phyloP scores from a whole-genome alignment of 1,140 invertebrate genomes.

The Hyphantria cunea region DNA sequence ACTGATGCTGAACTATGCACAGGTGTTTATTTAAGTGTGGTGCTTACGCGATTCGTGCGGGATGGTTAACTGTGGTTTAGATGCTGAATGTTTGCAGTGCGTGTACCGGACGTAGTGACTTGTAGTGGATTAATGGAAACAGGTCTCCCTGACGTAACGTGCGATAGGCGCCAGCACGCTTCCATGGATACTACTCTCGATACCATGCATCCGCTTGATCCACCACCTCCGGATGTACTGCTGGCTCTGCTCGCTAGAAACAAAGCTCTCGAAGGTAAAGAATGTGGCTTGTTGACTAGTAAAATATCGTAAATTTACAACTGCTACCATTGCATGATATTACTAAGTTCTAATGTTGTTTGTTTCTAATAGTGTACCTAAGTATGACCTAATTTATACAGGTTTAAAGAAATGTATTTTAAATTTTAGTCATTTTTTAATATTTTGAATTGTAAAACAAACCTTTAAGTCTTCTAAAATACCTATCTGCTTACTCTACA shows the following conservation, averaged over 20 bases:
- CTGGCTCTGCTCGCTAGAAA: conserved; percentile 92
- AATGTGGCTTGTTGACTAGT: no score
- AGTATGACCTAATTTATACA: no score
- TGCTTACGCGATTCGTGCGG: conserved; percentile 28
- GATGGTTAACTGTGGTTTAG: conserved; percentile 37
- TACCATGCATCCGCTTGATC: conserved; percentile 78
- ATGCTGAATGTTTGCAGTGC: conserved; percentile 49
- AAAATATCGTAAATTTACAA: no score
- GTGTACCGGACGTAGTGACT: conserved; percentile 48
- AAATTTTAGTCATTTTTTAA: no score
- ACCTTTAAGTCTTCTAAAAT: no score
- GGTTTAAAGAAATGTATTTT: no score
- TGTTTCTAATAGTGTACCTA: no score
- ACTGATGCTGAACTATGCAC: conserved; percentile 41
- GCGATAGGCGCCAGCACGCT: conserved; percentile 48
- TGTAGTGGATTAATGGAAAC: conserved; percentile 42
- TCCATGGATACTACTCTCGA: conserved; percentile 62
- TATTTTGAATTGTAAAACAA: no score
- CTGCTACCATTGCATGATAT: background rate
- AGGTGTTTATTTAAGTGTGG: conserved; percentile 35
- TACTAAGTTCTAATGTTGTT: no score
- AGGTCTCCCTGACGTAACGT: conserved; percentile 63
- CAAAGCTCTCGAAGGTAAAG: conserved; percentile 92
- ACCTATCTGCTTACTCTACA: no score
- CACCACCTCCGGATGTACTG: conserved; percentile 88